Percentiles rank a stretch among this genome's conserved stretches.
Conservation (phyloP, 2,797 vertebrate genomes). For the Nothura maculosa region DNA sequence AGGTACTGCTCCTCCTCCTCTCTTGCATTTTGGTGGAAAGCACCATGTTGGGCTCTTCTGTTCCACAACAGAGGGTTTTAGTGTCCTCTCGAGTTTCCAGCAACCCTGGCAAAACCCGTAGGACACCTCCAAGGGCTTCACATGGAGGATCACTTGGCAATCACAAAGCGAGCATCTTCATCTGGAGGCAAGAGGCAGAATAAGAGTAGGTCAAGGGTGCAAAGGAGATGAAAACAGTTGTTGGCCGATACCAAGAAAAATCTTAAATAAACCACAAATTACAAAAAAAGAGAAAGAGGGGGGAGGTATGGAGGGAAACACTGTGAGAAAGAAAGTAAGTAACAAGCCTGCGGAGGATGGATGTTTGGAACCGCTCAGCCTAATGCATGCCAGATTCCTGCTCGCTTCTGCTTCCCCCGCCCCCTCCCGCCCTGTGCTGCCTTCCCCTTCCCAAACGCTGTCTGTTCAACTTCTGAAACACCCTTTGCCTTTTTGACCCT, state of each 20-base stretch:
- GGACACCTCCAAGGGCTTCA: neutral
- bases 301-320: too few relatives aligned
- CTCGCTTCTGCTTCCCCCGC: constrained; percentile 33
- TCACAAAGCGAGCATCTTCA: neutral
- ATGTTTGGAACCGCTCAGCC: constrained; percentile 77
- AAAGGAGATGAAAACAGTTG: constrained; percentile 27
- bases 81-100: neutral
- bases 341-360: constrained; percentile 76
- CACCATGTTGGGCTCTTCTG: rapidly evolving
- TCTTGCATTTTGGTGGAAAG: rapidly evolving
- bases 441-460: constrained; percentile 79
- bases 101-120: rapidly evolving
- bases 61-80: rapidly evolving
- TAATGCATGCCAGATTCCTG: constrained; percentile 82
- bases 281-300: neutral
- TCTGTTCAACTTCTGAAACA: constrained; percentile 88
- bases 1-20: neutral
- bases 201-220: neutral
- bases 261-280: constrained; percentile 66
- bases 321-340: constrained; percentile 68
- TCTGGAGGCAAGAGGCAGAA: neutral
- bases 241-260: neutral
- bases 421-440: constrained; percentile 29
- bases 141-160: neutral
- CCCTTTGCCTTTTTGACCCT: constrained; percentile 89